These are phyloP conservation scores for Acanthosepion esculentum DNA, from an alignment of 2,888 invertebrate genomes.

Conservation along the genomic window DNA sequence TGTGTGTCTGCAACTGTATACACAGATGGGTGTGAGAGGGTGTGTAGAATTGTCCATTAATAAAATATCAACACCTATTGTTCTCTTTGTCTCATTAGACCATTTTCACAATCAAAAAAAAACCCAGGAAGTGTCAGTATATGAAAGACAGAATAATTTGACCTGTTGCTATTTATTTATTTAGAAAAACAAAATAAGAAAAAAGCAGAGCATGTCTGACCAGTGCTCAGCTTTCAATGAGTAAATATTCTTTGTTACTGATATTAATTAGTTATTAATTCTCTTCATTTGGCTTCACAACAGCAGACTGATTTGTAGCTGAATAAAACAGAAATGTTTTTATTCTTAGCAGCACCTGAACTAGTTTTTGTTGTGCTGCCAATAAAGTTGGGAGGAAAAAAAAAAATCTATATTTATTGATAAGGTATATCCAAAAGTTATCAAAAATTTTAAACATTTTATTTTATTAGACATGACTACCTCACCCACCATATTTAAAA, in stretches of 20 bases:
- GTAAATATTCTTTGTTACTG: not conserved
- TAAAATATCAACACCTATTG: not conserved
- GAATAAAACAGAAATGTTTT: no score
- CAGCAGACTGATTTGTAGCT: no score
- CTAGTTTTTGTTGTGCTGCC: no score
- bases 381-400: no score
- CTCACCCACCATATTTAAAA: no score
- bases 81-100: not conserved
- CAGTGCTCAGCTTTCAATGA: not conserved
- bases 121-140: not conserved
- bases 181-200: not conserved
- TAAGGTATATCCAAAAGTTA: no score
- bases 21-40: not conserved
- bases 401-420: no score
- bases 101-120: not conserved
- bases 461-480: no score
- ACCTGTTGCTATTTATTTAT: not conserved
- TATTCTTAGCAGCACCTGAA: no score
- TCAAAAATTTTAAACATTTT: no score
- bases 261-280: not conserved
- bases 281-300: no score
- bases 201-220: not conserved
- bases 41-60: not conserved
- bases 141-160: slow-evolving; percentile 3
- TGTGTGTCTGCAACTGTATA: not conserved